Percentiles rank a stretch among this genome's conserved stretches.
These are phyloP conservation scores for Chaitophorus viminalis DNA, from an alignment of 2,888 invertebrate species.

Conservation along the genomic window DNA sequence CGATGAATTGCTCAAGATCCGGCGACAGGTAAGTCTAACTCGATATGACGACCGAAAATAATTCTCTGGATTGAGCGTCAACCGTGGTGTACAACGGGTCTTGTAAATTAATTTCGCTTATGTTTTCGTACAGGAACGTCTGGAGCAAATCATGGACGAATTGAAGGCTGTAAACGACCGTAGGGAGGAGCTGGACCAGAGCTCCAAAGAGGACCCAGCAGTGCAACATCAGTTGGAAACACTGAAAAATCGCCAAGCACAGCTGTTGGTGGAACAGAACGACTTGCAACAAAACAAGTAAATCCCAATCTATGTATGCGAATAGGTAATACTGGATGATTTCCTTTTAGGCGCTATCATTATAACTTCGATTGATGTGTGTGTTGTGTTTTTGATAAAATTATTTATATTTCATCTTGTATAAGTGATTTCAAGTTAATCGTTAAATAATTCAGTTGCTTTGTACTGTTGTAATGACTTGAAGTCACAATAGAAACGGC, in stretches of 20 bases:
- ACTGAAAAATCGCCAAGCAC: constrained; percentile 57
- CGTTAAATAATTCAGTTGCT: no score
- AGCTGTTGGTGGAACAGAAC: constrained; percentile 62
- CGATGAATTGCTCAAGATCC: constrained; percentile 54
- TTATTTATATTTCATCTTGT: no score
- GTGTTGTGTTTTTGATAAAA: no score
- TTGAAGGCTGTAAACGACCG: constrained; percentile 67
- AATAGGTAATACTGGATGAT: no score
- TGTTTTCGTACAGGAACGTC: constrained; percentile 67
- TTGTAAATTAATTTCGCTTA: no score
- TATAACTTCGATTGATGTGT: no score
- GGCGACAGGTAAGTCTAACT: constrained; percentile 61
- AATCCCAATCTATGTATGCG: not conserved
- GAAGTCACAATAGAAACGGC: no score
- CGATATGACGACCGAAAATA: not conserved
- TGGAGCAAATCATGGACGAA: constrained; percentile 69
- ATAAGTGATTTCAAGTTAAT: no score
- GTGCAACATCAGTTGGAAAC: constrained; percentile 68
- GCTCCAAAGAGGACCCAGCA: constrained; percentile 67
- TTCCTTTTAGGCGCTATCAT: no score
- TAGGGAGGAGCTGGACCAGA: constrained; percentile 68
- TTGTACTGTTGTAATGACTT: no score
- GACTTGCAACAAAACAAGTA: constrained; percentile 52
- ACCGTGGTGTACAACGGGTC: no score
- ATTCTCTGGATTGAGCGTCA: no score